Conservation (phyloP, 2,797 vertebrate species). For the Furcifer pardalis region DNA sequence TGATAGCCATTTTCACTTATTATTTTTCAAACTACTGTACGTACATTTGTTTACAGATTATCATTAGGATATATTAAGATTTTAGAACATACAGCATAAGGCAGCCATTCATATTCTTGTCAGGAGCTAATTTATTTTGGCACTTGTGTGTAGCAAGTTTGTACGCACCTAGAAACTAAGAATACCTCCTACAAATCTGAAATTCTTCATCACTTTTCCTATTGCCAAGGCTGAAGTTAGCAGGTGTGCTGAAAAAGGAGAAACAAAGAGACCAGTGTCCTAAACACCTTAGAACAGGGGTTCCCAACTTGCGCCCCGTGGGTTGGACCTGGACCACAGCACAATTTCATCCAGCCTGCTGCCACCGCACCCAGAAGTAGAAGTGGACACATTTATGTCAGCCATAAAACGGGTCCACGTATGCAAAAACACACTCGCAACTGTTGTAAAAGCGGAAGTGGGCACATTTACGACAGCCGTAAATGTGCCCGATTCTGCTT, state of each 20-base stretch:
- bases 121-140: neutral
- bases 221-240: neutral
- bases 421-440: no score
- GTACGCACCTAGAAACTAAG: neutral
- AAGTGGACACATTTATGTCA: no score
- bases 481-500: no score
- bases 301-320: no score
- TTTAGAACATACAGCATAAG: neutral
- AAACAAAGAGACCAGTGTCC: slow-evolving; percentile 22
- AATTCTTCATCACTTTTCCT: neutral
- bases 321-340: no score
- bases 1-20: neutral
- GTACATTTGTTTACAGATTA: neutral
- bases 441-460: no score
- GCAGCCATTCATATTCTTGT: neutral
- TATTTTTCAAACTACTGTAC: neutral
- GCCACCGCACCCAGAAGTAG: no score
- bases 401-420: no score
- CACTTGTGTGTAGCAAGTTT: neutral
- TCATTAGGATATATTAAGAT: neutral
- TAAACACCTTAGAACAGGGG: slow-evolving; percentile 4
- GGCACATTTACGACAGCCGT: no score
- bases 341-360: no score
- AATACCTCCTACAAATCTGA: neutral
- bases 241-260: slow-evolving; percentile 2